A percentile compares a stretch with the other conserved stretches of the same genome.
Conservation (phyloP, 1,140 invertebrate species). For the Meloidogyne exigua region DNA sequence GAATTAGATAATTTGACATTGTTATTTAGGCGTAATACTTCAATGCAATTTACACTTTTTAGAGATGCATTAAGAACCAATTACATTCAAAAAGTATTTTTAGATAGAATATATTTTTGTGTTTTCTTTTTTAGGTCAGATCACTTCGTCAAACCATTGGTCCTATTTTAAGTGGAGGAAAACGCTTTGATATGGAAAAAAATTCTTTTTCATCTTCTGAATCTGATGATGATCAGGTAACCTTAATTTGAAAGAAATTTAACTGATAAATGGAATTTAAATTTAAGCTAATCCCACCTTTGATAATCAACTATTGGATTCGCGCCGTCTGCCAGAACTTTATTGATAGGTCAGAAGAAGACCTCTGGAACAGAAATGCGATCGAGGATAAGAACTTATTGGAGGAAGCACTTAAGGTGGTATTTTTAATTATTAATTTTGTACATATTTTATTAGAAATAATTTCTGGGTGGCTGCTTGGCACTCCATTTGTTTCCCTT, state of each 20-base stretch:
- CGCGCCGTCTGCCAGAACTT: not conserved
- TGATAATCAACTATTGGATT: not conserved
- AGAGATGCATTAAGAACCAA: not conserved
- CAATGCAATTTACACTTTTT: conserved; percentile 16
- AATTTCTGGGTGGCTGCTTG: too few species aligned
- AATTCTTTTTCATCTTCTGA: not conserved
- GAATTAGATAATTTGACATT: conserved; percentile 8
- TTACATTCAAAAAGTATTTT: conserved; percentile 10
- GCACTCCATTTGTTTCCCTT: too few species aligned
- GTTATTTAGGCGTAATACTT: not conserved
- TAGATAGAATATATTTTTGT: not conserved
- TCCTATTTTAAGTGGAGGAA: not conserved
- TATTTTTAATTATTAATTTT: too few species aligned
- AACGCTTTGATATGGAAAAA: not conserved
- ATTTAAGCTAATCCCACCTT: not conserved
- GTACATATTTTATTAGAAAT: too few species aligned
- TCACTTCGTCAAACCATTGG: not conserved
- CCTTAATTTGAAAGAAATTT: not conserved
- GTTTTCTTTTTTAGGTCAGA: not conserved
- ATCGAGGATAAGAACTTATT: not conserved
- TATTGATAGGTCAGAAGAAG: not conserved
- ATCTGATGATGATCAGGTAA: not conserved
- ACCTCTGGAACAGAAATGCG: not conserved
- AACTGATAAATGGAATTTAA: not conserved
- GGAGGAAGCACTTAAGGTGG: not conserved